A percentile compares a stretch with the other conserved stretches of the same genome.
These are phyloP conservation scores for Hipposideros larvatus DNA, from an alignment of 2,797 vertebrate genomes.

Conservation along the genomic window DNA sequence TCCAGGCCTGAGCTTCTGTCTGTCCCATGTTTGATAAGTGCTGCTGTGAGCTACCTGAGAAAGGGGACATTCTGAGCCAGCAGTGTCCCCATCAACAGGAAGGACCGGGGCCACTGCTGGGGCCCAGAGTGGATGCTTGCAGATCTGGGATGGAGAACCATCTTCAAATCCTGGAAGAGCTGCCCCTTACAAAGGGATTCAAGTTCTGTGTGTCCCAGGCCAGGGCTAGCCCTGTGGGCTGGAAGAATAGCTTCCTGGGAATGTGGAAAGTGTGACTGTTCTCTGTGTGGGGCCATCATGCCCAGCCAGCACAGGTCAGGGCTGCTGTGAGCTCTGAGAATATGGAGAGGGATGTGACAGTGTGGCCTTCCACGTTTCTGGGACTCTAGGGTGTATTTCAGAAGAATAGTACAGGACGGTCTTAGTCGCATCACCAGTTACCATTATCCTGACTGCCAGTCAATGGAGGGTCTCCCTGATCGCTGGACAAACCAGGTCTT, in stretches of 20 bases:
- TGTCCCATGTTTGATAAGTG: not conserved
- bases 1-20: not conserved
- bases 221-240: not conserved
- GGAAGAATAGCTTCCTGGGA: not conserved
- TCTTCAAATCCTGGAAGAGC: not conserved
- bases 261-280: not conserved
- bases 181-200: not conserved
- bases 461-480: fast-evolving
- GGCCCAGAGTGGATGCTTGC: too few species aligned
- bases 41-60: not conserved
- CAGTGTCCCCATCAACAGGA: fast-evolving
- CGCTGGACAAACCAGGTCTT: not conserved
- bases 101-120: not conserved
- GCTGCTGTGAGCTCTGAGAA: too few species aligned
- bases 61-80: not conserved
- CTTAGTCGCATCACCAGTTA: not conserved
- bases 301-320: not conserved
- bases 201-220: not conserved
- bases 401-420: fast-evolving
- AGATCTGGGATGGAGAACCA: too few species aligned
- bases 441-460: too few species aligned
- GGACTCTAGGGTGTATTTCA: not conserved
- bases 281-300: not conserved
- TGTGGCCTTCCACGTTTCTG: too few species aligned
- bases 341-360: too few species aligned